Evolutionary conservation across 2,113 vertebrate genomes (phyloP).

Genomic region (Alces alces): DNA sequence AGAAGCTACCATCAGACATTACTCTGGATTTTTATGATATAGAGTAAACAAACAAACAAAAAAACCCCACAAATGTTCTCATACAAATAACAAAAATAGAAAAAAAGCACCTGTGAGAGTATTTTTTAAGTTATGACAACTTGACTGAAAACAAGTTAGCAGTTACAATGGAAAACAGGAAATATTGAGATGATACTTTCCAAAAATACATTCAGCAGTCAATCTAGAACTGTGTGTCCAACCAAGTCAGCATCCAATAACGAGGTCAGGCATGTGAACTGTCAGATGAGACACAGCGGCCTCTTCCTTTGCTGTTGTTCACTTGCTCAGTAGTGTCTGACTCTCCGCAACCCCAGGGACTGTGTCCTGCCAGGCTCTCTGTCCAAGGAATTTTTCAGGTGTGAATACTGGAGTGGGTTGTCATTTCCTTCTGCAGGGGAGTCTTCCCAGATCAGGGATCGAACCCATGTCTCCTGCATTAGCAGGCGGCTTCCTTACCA

Average conservation of each 20-base stretch:
- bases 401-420: not conserved
- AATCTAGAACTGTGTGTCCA: not conserved
- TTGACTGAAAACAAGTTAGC: not conserved
- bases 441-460: not conserved
- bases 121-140: not conserved
- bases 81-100: not conserved
- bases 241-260: accelerated
- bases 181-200: no score
- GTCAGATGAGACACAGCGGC: accelerated
- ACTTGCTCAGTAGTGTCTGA: not conserved
- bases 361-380: not conserved
- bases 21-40: not conserved
- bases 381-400: not conserved
- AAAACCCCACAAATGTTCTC: not conserved
- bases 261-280: accelerated
- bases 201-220: not conserved
- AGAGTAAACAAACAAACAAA: not conserved
- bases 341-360: accelerated
- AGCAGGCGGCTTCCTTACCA: not conserved
- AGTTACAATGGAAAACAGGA: not conserved
- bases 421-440: not conserved
- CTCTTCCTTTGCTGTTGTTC: accelerated
- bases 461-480: not conserved
- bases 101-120: not conserved
- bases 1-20: not conserved